These are phyloP conservation scores for Ambastaia sidthimunki DNA, from an alignment of 2,797 vertebrate species.

Conservation along the genomic window DNA sequence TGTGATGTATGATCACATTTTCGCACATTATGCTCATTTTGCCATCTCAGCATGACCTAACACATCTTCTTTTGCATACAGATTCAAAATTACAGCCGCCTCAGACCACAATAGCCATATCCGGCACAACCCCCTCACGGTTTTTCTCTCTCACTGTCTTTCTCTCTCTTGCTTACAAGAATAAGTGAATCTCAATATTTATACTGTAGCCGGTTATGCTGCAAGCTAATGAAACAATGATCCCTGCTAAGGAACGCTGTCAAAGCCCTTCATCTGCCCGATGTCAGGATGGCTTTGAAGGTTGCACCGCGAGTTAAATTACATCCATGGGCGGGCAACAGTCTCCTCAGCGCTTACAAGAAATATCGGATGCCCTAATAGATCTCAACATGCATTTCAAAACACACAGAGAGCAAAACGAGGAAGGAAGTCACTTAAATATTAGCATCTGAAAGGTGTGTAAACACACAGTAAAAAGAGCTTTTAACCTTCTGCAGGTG, in stretches of 20 bases:
- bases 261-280: slow-evolving; percentile 42
- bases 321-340: slow-evolving; percentile 44
- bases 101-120: slow-evolving; percentile 53
- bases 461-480: slow-evolving; percentile 53
- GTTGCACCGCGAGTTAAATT: slow-evolving; percentile 61
- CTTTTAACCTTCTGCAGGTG: slow-evolving; percentile 65
- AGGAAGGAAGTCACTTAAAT: slow-evolving; percentile 60
- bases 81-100: slow-evolving; percentile 67
- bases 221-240: slow-evolving; percentile 67
- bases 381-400: slow-evolving; percentile 53
- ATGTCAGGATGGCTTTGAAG: slow-evolving; percentile 51
- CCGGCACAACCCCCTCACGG: slow-evolving; percentile 53
- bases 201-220: slow-evolving; percentile 55
- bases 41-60: slow-evolving; percentile 48
- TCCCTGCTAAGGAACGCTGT: slow-evolving; percentile 52
- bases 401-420: slow-evolving; percentile 46
- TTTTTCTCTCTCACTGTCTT: slow-evolving; percentile 19
- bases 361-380: slow-evolving; percentile 61
- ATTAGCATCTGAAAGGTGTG: slow-evolving; percentile 50
- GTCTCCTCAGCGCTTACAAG: slow-evolving; percentile 60
- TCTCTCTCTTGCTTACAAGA: slow-evolving; percentile 54
- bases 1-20: too few species aligned
- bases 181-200: slow-evolving; percentile 63
- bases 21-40: neutral
- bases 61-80: slow-evolving; percentile 57